These are phyloP conservation scores for Coendou prehensilis DNA, from an alignment of 2,797 vertebrate species.

Conservation along the genomic window DNA sequence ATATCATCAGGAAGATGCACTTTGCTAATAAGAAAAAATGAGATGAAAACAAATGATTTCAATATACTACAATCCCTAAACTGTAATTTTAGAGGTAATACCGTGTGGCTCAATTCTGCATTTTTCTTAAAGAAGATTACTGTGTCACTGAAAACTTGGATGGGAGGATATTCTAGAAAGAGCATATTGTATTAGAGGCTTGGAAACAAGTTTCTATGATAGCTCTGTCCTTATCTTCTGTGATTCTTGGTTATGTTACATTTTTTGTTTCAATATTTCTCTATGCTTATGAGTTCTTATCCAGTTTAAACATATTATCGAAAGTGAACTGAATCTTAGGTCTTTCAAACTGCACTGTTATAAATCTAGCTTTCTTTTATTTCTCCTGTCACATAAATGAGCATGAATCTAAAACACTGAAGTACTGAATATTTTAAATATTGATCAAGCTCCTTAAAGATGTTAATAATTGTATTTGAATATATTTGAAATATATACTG, in stretches of 20 bases:
- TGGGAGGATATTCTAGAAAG: background rate
- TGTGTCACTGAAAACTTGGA: background rate
- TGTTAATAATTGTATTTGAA: slow-evolving; percentile 49
- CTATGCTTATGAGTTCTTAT: background rate
- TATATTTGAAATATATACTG: slow-evolving; percentile 46
- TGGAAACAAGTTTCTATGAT: background rate
- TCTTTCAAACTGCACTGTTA: background rate
- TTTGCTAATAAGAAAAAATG: slow-evolving; percentile 56
- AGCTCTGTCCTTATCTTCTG: background rate
- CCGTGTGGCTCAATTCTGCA: background rate
- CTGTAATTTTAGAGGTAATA: background rate
- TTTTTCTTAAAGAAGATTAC: slow-evolving; percentile 12
- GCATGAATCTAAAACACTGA: background rate
- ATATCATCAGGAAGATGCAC: slow-evolving; percentile 28
- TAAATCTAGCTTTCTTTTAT: slow-evolving; percentile 59
- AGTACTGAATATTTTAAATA: slow-evolving; percentile 46
- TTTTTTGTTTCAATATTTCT: slow-evolving; percentile 32
- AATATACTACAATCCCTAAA: slow-evolving; percentile 3
- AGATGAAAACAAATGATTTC: slow-evolving; percentile 36
- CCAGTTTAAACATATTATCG: slow-evolving; percentile 1
- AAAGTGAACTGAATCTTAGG: slow-evolving; percentile 7
- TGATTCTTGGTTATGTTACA: background rate
- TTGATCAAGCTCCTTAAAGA: background rate
- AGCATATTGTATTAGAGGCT: background rate
- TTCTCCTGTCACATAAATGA: slow-evolving; percentile 32